A percentile compares a stretch with the other conserved stretches of the same genome.
These are phyloP conservation scores for Masticophis lateralis DNA, from an alignment of 2,797 vertebrate species.

Conservation along the genomic window DNA sequence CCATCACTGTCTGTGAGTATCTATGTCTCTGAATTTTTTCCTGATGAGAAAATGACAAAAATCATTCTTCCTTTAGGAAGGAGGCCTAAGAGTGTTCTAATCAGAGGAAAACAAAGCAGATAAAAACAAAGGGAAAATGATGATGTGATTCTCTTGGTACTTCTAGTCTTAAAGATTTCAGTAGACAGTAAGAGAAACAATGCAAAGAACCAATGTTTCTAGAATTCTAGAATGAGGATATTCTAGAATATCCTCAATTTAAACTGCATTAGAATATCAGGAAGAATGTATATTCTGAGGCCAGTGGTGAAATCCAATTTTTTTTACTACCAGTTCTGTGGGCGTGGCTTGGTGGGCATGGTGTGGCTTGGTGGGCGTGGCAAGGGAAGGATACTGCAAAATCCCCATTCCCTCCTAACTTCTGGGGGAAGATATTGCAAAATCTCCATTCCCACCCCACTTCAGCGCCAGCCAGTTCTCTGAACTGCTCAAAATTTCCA, in stretches of 20 bases:
- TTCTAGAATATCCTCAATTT: neutral
- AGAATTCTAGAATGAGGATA: neutral
- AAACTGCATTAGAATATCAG: neutral
- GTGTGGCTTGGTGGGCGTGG: too few species aligned
- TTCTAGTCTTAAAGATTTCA: neutral
- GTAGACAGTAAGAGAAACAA: neutral
- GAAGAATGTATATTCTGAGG: neutral
- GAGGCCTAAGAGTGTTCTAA: neutral
- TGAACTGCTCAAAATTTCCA: too few species aligned
- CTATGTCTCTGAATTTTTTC: neutral
- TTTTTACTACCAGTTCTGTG: too few species aligned
- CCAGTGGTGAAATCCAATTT: too few species aligned
- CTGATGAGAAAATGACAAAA: neutral
- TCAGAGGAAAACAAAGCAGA: neutral
- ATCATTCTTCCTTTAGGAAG: neutral
- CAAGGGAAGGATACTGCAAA: too few species aligned
- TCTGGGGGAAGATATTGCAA: too few species aligned
- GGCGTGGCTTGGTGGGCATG: too few species aligned
- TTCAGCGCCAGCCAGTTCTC: too few species aligned
- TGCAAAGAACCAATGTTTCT: neutral
- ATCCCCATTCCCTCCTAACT: too few species aligned
- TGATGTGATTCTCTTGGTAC: neutral
- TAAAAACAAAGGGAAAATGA: neutral
- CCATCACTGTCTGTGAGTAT: neutral
- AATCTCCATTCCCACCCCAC: too few species aligned